Percentiles rank a stretch among this genome's conserved stretches.
phyloP scores from a whole-genome alignment of 2,797 vertebrate genomes.

The Psittacula echo region DNA sequence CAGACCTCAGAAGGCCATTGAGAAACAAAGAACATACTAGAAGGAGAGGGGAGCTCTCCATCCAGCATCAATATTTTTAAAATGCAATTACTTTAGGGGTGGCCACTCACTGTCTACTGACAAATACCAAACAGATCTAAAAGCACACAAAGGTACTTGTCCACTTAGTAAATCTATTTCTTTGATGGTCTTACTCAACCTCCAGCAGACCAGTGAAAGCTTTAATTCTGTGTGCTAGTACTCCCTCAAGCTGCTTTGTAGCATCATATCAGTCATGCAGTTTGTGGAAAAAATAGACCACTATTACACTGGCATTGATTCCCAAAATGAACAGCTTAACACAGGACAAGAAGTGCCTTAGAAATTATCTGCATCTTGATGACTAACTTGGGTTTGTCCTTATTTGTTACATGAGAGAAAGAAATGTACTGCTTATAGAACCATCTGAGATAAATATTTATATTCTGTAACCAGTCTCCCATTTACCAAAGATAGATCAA shows the following conservation, averaged over 20 bases:
- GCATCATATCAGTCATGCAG: neutral
- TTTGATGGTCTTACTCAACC: neutral
- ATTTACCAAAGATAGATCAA: constrained; percentile 58
- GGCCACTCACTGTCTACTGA: neutral
- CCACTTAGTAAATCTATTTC: neutral
- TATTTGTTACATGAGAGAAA: neutral
- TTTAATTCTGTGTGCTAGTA: neutral
- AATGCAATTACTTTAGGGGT: neutral
- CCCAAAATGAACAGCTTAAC: neutral
- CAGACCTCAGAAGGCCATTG: neutral
- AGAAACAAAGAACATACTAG: neutral
- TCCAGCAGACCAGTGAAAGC: neutral
- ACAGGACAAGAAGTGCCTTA: neutral
- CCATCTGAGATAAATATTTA: constrained; percentile 31
- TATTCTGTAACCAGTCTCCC: constrained; percentile 27
- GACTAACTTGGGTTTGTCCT: constrained; percentile 10
- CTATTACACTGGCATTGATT: neutral
- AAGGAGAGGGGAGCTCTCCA: neutral
- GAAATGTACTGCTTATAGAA: neutral
- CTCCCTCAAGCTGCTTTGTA: neutral
- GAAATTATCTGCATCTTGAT: neutral
- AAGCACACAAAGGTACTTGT: neutral
- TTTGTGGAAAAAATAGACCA: neutral
- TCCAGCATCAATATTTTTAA: constrained; percentile 11
- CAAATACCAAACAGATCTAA: neutral